Evolutionary conservation across 2,113 vertebrate species (phyloP), one percentile per base, ranked within the genome.

Genomic region (Montifringilla adamsi): DNA sequence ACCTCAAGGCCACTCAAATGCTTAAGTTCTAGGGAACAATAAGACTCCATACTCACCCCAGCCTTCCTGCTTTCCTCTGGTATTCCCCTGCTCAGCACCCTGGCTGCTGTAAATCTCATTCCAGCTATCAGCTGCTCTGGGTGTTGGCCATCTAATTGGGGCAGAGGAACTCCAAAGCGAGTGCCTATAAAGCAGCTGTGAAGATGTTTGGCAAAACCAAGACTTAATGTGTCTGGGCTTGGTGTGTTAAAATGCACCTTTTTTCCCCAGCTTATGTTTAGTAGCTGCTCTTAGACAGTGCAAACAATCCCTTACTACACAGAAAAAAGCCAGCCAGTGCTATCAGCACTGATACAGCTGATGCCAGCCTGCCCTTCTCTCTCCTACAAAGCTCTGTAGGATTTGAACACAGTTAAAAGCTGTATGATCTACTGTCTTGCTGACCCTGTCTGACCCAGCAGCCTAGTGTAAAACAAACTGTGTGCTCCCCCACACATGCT

Each of bases 371-470:
- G 15, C 33, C 13, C 7, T 39, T 91, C 85, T 77, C 43, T 77
- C 47, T 75, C 44, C 53, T 90, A 47, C 5, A 2, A 67, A 56
- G 22, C 56, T 88, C 64, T 78, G 44, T 19, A 93, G 85, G 44
- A 64, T 78, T 79, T 84, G 63, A 87, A 60, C 2, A 3, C 46
- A 31, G 53, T 39, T 84, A 79, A 93, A 83, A 92, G 49, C 81
- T 87, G 74, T 53, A 33, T 90, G 87, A 92, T 84, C 77, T 94
- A 91, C 85, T 58, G 66, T 69, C 47, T 55, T 72, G 59, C 74
- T 91, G 72, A 80, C 89, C 91, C 73, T 56, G 76, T 91, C 82
- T 81, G 91, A 91, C 94, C 87, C 49, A 68, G 46, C 56, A 92
- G 76, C 72, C 91, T 91, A 62, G 49, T 46, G 31, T 74, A 84